Evolutionary conservation across 1,140 invertebrate species (phyloP), one percentile per base, ranked within the genome.

Genomic region (Polypedilum pembai): DNA sequence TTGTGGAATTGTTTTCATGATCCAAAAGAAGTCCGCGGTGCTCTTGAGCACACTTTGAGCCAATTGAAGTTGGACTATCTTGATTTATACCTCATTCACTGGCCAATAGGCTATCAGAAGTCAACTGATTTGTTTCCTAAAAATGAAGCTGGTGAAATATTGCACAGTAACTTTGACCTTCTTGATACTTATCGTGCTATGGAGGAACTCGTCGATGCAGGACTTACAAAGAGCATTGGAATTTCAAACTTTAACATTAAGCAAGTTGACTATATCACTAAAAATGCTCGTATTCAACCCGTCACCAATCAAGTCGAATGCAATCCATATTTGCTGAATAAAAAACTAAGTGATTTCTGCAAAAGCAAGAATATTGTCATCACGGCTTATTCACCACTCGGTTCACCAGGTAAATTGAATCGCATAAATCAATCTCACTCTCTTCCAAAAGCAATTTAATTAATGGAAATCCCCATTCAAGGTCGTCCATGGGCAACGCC

Each of bases 211-310:
- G 88, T 91, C 1, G 82, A 88, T 73, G 81, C 85, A 75, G 92
- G 92, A 12, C 81, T 93, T 18, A 83, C 87, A 0, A 90, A 87
- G 77, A 88, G 88, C 18, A 94, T 96, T 78, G 94, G 94, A 21
- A 75, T 95, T 0, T 94, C 92, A 1, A 96, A 95, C 80, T 96
- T 96, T 80, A 94, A 92, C 78, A 87, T 83, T 73, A 83, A 86
- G 75, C 94, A 95, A 83, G 85, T 94, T 15, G 83, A 89, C 75
- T 83, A 88, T 21, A 79, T 96, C 20, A 77, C 94, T 33, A 83
- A 85, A 8, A 81, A 83, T n/a, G 86, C 86, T 21, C 87, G 81
- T 74, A 89, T 94, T 73, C 88, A 88, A 77, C 93, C 93, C 40
- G 88, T 87, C 7, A 87, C 85, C 8, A 88, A 91, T 80, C 92